Percentiles rank a stretch among this genome's conserved stretches.
Conservation (phyloP, 2,113 vertebrate species). For the Acinonyx jubatus region DNA sequence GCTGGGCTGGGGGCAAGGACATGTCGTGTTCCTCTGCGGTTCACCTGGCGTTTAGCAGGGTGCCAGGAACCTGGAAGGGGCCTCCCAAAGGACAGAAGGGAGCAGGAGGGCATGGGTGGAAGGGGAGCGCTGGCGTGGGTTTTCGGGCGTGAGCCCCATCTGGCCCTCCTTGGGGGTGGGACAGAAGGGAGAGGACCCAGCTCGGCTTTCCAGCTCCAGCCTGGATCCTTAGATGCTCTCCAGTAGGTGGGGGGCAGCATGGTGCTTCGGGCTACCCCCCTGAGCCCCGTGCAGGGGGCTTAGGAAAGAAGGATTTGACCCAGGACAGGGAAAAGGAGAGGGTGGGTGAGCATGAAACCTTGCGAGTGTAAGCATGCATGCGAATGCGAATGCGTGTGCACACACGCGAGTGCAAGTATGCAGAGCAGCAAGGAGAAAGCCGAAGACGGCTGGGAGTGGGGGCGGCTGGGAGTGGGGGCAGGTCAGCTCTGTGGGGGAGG, state of each 20-base stretch:
- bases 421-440: background rate
- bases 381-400: background rate
- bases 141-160: background rate
- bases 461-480: background rate
- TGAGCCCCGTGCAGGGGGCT: background rate
- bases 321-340: background rate
- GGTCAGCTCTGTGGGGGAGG: background rate
- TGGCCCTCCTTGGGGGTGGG: background rate
- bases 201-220: background rate
- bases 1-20: accelerated
- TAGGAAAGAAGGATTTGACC: background rate
- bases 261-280: background rate
- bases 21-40: accelerated
- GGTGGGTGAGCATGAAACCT: background rate
- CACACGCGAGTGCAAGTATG: accelerated
- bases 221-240: background rate
- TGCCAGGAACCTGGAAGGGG: background rate
- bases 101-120: background rate
- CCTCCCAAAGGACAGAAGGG: background rate
- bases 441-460: background rate
- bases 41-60: background rate
- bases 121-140: accelerated
- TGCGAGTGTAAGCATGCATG: accelerated
- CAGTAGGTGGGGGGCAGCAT: accelerated
- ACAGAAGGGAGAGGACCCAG: background rate